A percentile compares a stretch with the other conserved stretches of the same genome.
Evolutionary conservation across 1,140 invertebrate species (phyloP).

Genomic region (Teleogryllus occipitalis): DNA sequence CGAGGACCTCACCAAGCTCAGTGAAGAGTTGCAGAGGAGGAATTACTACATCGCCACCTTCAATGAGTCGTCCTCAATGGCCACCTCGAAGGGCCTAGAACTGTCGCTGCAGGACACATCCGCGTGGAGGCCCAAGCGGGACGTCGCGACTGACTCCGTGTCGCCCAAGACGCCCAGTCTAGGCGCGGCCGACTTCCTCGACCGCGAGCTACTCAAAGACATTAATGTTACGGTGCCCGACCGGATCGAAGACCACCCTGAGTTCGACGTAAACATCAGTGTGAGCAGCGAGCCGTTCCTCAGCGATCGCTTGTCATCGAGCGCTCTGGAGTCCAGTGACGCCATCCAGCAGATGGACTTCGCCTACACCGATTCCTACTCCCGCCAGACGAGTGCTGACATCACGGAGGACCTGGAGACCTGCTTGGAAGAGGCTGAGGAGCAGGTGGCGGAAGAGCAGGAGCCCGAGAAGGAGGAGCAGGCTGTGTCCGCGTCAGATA

Average conservation of each 20-base stretch:
- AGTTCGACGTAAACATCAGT: slow-evolving; percentile 38
- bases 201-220: slow-evolving; percentile 11
- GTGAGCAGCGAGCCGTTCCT: slow-evolving; percentile 23
- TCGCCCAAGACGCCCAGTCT: not conserved
- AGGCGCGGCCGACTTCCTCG: not conserved
- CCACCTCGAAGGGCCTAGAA: not conserved
- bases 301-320: not conserved
- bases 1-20: slow-evolving; percentile 46
- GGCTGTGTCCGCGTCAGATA: not conserved
- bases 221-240: not conserved
- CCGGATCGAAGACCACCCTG: slow-evolving; percentile 27
- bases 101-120: not conserved
- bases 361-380: not conserved
- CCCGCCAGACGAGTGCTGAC: slow-evolving; percentile 10
- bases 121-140: not conserved
- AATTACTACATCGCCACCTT: slow-evolving; percentile 28
- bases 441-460: not conserved
- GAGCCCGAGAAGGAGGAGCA: not conserved
- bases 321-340: not conserved
- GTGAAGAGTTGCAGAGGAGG: slow-evolving; percentile 45
- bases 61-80: not conserved
- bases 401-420: slow-evolving; percentile 8
- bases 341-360: not conserved
- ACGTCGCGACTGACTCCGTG: not conserved
- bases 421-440: not conserved